Evolutionary conservation across 1,140 invertebrate genomes (phyloP).

Genomic region (Scaptomyza graminum): DNA sequence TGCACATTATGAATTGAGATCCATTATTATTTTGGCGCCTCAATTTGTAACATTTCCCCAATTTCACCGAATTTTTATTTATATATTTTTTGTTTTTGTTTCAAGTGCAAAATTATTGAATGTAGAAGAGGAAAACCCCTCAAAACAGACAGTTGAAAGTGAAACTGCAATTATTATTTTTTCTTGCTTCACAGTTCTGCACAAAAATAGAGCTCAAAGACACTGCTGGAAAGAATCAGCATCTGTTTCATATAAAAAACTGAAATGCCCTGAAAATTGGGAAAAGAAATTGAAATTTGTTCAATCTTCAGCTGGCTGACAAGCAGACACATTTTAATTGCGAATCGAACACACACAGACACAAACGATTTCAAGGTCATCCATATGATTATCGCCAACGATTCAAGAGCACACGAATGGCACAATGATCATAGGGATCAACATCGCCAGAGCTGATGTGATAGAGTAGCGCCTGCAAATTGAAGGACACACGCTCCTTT

Average conservation of each 20-base stretch:
- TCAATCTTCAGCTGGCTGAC: background rate
- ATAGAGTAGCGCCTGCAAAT: conserved; percentile 60
- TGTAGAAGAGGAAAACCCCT: background rate
- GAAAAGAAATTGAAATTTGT: conserved; percentile 44
- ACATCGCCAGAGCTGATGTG: conserved; percentile 41
- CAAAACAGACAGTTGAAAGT: conserved; percentile 22
- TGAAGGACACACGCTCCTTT: conserved; percentile 52
- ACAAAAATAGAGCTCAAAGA: conserved; percentile 55
- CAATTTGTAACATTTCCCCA: conserved; percentile 46
- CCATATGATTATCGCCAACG: conserved; percentile 36
- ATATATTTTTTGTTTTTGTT: conserved; percentile 33
- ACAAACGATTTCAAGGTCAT: no score
- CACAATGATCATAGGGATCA: conserved; percentile 54
- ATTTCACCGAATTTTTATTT: conserved; percentile 22
- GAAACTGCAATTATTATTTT: conserved; percentile 23
- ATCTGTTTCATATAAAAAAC: conserved; percentile 73
- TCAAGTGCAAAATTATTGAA: conserved; percentile 55
- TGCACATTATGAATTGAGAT: conserved; percentile 44
- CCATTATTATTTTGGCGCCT: conserved; percentile 56
- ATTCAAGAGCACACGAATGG: conserved; percentile 46
- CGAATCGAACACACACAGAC: no score
- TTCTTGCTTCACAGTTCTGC: conserved; percentile 42
- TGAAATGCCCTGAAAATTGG: background rate
- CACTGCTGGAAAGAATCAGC: conserved; percentile 24
- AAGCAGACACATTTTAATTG: conserved; percentile 30